A percentile compares a stretch with the other conserved stretches of the same genome.
phyloP scores from a whole-genome alignment of 2,888 invertebrate species.

The Agrochola circellaris region DNA sequence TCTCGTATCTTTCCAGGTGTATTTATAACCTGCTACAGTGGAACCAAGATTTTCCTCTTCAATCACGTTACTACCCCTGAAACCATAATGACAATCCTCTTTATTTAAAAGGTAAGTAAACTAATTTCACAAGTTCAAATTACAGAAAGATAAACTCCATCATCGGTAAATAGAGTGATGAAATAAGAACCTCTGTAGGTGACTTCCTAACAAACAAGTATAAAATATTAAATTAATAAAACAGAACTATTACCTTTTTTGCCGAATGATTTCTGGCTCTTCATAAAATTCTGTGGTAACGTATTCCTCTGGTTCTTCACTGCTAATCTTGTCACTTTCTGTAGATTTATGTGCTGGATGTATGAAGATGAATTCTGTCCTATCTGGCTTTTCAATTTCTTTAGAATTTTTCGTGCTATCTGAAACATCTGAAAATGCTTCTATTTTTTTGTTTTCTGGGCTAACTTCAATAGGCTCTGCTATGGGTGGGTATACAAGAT shows the following conservation, averaged over 20 bases:
- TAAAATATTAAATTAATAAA: not conserved
- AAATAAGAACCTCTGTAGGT: not conserved
- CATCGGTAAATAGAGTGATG: not conserved
- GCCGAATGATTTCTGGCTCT: slow-evolving; percentile 24
- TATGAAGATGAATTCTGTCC: slow-evolving; percentile 70
- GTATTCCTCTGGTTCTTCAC: slow-evolving; percentile 27
- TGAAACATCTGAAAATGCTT: not conserved
- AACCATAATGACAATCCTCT: not conserved
- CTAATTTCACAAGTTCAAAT: not conserved
- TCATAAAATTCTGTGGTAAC: slow-evolving; percentile 46
- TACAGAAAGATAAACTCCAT: not conserved
- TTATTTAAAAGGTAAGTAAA: not conserved
- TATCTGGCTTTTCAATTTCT: slow-evolving; percentile 45
- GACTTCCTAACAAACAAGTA: not conserved
- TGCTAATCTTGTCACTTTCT: slow-evolving; percentile 7
- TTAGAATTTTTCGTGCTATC: not conserved
- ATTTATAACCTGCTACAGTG: slow-evolving; percentile 74
- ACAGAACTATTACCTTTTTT: slow-evolving; percentile 63
- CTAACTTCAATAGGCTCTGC: not conserved
- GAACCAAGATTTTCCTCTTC: slow-evolving; percentile 81
- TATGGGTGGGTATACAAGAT: not conserved
- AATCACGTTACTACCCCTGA: slow-evolving; percentile 80
- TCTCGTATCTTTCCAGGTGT: slow-evolving; percentile 70
- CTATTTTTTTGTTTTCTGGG: not conserved
- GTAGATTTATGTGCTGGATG: slow-evolving; percentile 34